These are phyloP conservation scores for Dendrophyllia cribrosa DNA, from an alignment of 64 coral and sea anemone species.

Conservation along the genomic window DNA sequence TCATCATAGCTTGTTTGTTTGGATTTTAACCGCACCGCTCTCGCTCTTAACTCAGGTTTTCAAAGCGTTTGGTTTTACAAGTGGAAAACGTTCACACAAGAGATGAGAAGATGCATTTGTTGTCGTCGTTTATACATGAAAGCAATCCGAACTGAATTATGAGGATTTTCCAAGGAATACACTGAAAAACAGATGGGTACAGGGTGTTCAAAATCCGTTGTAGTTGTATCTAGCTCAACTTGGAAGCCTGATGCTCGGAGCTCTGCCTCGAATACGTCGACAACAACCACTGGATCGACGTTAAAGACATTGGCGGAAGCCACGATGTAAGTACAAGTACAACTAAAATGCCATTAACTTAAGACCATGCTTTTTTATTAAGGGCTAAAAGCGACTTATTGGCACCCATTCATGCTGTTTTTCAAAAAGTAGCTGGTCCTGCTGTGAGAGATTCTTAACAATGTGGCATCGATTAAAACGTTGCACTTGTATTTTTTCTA, in stretches of 20 bases:
- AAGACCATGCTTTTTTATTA: background rate
- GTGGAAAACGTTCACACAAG: background rate
- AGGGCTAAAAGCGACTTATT: too few species aligned
- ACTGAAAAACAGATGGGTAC: constrained; percentile 29
- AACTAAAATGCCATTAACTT: background rate
- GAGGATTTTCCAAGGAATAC: background rate
- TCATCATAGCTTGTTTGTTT: too few species aligned
- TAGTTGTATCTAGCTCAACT: background rate
- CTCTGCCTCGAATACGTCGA: constrained; percentile 16
- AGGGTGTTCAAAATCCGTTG: constrained; percentile 18
- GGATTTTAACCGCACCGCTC: too few species aligned
- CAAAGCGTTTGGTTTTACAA: background rate
- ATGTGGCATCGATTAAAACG: constrained; percentile 12
- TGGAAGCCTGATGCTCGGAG: constrained; percentile 1
- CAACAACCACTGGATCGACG: constrained; percentile 4
- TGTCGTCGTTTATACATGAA: background rate
- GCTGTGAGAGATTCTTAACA: background rate
- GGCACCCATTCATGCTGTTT: background rate
- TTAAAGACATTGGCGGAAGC: background rate
- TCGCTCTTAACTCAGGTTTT: background rate
- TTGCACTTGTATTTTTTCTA: background rate
- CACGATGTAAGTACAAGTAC: constrained; percentile 15
- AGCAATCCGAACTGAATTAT: background rate
- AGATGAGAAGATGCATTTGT: background rate
- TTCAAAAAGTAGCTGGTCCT: background rate